phyloP scores from a whole-genome alignment of 2,888 invertebrate genomes.

The Lycia hirtaria region DNA sequence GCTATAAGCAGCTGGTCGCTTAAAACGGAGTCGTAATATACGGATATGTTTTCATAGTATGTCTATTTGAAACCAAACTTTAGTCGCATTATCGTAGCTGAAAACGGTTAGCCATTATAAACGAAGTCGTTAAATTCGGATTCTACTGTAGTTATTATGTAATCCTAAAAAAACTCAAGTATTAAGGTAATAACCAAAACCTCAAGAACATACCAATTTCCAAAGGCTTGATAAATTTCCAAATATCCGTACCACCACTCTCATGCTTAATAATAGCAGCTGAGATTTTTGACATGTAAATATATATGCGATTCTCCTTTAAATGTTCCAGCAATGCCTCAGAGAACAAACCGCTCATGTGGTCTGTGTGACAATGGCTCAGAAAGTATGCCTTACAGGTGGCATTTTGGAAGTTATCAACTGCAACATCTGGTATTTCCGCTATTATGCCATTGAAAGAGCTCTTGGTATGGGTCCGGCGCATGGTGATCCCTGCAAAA shows the following conservation, averaged over 20 bases:
- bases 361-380: slow-evolving; percentile 88
- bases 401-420: slow-evolving; percentile 84
- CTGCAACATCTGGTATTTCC: slow-evolving; percentile 86
- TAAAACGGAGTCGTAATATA: no score
- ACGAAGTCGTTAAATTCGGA: no score
- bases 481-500: neutral
- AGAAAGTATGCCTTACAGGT: slow-evolving; percentile 85
- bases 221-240: slow-evolving; percentile 49
- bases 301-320: slow-evolving; percentile 41
- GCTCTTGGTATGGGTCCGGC: neutral
- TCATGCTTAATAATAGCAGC: slow-evolving; percentile 54
- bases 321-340: slow-evolving; percentile 40
- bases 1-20: no score
- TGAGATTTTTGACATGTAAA: slow-evolving; percentile 59
- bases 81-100: no score
- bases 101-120: no score
- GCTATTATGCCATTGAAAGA: slow-evolving; percentile 86
- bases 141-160: no score
- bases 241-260: slow-evolving; percentile 32
- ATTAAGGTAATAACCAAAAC: no score
- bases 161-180: no score
- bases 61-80: no score
- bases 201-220: slow-evolving; percentile 51
- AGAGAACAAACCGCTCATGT: slow-evolving; percentile 80
- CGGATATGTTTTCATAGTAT: no score